Conservation (phyloP, 2,888 invertebrate genomes). For the Caradrina clavipalpis region DNA sequence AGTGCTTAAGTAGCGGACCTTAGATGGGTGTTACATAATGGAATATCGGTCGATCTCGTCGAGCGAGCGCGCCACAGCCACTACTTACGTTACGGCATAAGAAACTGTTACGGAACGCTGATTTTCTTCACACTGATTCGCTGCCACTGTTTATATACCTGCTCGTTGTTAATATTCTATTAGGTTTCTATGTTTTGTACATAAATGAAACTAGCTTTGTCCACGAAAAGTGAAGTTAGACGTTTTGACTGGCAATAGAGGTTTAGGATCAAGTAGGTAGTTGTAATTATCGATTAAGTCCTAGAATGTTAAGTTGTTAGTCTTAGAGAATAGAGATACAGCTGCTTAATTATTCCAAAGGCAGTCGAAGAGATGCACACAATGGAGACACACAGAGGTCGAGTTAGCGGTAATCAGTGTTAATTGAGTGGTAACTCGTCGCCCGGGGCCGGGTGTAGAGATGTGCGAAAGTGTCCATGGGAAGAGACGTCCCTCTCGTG, state of each 20-base stretch:
- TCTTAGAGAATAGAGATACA: constrained; percentile 62
- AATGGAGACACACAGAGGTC: constrained; percentile 74
- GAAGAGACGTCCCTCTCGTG: constrained; percentile 77
- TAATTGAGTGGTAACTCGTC: constrained; percentile 80
- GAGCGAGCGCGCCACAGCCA: constrained; percentile 65
- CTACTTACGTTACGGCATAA: constrained; percentile 63
- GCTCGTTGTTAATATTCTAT: constrained; percentile 30
- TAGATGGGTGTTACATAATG: constrained; percentile 77
- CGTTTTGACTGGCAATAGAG: constrained; percentile 44
- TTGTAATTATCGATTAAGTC: constrained; percentile 61
- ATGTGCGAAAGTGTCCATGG: constrained; percentile 76
- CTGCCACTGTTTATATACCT: constrained; percentile 52
- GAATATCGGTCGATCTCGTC: constrained; percentile 68
- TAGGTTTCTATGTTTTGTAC: constrained; percentile 31
- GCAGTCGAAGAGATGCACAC: constrained; percentile 65
- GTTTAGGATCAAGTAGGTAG: constrained; percentile 51
- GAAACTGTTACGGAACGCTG: constrained; percentile 66
- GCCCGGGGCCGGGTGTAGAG: constrained; percentile 68
- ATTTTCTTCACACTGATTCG: constrained; percentile 60
- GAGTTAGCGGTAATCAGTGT: constrained; percentile 78
- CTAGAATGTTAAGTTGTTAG: constrained; percentile 62
- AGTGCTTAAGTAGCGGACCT: constrained; percentile 65
- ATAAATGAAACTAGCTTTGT: constrained; percentile 71
- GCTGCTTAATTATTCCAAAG: constrained; percentile 68
- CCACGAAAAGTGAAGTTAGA: constrained; percentile 59